Evolutionary conservation across 2,888 invertebrate species (phyloP).

Genomic region (Standfussiana lucernea): DNA sequence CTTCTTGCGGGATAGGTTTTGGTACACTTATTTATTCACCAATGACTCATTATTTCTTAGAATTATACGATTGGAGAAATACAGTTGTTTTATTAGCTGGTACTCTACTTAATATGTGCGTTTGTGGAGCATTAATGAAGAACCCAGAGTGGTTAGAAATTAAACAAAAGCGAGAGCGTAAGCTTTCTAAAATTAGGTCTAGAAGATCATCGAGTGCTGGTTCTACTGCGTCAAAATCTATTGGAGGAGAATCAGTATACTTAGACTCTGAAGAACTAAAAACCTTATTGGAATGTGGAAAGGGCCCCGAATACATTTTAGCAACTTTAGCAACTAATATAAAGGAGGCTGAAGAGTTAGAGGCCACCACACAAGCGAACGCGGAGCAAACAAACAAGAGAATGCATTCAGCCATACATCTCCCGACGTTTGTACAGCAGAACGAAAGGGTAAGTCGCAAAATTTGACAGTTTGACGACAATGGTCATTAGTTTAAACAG

Average conservation of each 20-base stretch:
- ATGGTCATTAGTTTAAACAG: not conserved
- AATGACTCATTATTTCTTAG: slow-evolving; percentile 93
- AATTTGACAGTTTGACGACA: not conserved
- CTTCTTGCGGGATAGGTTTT: slow-evolving; percentile 96
- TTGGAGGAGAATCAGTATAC: slow-evolving; percentile 88
- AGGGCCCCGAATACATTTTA: slow-evolving; percentile 92
- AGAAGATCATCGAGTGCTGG: slow-evolving; percentile 87
- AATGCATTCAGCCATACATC: slow-evolving; percentile 92
- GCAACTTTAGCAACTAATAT: slow-evolving; percentile 91
- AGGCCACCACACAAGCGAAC: slow-evolving; percentile 86
- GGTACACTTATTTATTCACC: slow-evolving; percentile 97
- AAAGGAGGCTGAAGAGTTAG: slow-evolving; percentile 86
- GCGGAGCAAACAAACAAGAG: slow-evolving; percentile 81
- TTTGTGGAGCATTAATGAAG: slow-evolving; percentile 96
- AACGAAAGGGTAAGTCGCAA: slow-evolving; percentile 91
- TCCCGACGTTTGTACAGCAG: slow-evolving; percentile 94
- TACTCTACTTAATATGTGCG: slow-evolving; percentile 95
- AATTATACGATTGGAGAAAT: slow-evolving; percentile 95
- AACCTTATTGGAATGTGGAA: slow-evolving; percentile 92
- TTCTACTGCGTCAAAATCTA: slow-evolving; percentile 88
- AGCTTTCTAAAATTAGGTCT: slow-evolving; percentile 81
- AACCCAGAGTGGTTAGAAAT: slow-evolving; percentile 95
- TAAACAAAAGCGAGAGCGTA: slow-evolving; percentile 91
- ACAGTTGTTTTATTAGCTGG: slow-evolving; percentile 94
- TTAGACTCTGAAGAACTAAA: slow-evolving; percentile 92